A percentile compares a stretch with the other conserved stretches of the same genome.
Evolutionary conservation across 2,113 vertebrate genomes (phyloP).

Genomic region (Hemiprocne comata): DNA sequence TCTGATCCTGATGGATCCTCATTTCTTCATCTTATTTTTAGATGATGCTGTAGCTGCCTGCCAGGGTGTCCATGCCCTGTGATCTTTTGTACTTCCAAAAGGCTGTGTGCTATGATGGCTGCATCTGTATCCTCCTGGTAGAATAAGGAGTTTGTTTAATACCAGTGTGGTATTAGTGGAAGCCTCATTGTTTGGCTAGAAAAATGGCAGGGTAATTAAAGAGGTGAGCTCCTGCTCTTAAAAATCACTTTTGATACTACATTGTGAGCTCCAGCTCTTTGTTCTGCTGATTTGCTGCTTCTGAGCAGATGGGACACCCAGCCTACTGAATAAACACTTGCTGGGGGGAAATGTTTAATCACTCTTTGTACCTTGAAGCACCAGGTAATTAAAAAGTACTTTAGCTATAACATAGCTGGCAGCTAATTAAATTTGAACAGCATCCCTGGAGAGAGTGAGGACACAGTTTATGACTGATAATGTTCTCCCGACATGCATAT

Average conservation of each 20-base stretch:
- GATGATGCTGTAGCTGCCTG: neutral
- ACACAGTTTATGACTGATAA: slow-evolving; percentile 16
- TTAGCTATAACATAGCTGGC: neutral
- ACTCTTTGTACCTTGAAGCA: slow-evolving; percentile 30
- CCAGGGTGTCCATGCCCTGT: neutral
- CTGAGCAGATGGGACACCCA: slow-evolving; percentile 65
- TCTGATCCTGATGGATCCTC: neutral
- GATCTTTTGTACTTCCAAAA: neutral
- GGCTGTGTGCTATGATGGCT: neutral
- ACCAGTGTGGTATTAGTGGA: neutral
- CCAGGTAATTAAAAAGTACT: slow-evolving; percentile 41
- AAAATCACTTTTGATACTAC: neutral
- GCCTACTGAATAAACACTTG: slow-evolving; percentile 59
- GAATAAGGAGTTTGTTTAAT: neutral
- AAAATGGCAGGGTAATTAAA: slow-evolving; percentile 30
- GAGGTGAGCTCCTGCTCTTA: neutral
- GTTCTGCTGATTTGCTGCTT: neutral
- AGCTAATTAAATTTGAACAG: slow-evolving; percentile 46
- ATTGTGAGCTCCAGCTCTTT: neutral
- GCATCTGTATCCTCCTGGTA: neutral
- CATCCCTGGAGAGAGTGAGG: neutral
- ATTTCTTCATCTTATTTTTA: neutral
- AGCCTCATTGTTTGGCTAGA: neutral
- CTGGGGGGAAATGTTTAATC: slow-evolving; percentile 37
- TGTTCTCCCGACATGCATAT: neutral